Evolutionary conservation across 2,797 vertebrate genomes (phyloP).

Genomic region (Eidolon dupreanum): DNA sequence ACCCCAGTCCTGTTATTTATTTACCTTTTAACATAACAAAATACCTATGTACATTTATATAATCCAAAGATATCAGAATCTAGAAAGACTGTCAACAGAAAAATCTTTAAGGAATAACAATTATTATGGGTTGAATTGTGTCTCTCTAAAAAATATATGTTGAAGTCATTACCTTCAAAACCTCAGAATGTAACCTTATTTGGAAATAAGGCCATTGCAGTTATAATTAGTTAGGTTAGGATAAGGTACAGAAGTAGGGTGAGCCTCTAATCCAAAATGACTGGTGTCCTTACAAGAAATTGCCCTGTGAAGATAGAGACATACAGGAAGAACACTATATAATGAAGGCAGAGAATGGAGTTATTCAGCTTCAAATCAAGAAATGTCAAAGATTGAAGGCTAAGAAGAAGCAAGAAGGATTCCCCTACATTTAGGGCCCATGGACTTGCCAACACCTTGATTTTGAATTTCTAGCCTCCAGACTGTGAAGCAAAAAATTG

Average conservation of each 20-base stretch:
- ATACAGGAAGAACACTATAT: neutral
- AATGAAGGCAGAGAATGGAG: neutral
- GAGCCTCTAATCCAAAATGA: no score
- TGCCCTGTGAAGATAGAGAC: neutral
- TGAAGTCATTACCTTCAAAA: neutral
- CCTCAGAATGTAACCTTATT: neutral
- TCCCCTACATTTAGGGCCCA: neutral
- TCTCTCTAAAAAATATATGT: neutral
- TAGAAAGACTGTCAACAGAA: neutral
- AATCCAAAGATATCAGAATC: neutral
- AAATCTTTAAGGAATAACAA: neutral
- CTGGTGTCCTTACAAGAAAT: neutral
- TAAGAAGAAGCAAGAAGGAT: neutral
- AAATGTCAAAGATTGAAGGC: neutral
- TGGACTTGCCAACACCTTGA: neutral
- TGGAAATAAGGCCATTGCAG: no score
- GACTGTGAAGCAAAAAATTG: neutral
- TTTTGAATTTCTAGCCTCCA: neutral
- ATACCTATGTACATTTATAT: neutral
- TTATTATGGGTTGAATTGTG: neutral
- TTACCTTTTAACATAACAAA: neutral
- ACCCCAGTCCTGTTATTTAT: neutral
- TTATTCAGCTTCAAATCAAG: neutral
- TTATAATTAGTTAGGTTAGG: no score
- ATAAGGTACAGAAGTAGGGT: no score